Evolutionary conservation across 64 coral and sea anemone species (phyloP).

Genomic region (Stylophora pistillata): DNA sequence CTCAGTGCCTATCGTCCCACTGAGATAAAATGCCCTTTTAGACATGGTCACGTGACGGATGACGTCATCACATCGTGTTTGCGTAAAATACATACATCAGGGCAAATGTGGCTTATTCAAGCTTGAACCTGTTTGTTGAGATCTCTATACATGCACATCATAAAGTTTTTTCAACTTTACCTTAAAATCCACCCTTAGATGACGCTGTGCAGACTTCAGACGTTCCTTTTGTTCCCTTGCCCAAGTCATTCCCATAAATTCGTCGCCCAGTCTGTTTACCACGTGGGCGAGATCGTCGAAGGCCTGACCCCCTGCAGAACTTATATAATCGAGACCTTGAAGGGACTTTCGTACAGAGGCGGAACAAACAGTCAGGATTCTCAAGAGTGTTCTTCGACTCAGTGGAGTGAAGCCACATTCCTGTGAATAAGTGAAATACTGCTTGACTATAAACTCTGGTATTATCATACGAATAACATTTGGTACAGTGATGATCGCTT

Average conservation of each 20-base stretch:
- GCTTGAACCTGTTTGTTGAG: neutral
- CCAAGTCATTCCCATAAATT: slow-evolving; percentile 15
- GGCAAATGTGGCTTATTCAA: too few relatives aligned
- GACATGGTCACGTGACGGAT: too few relatives aligned
- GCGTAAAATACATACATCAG: too few relatives aligned
- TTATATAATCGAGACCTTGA: slow-evolving; percentile 32
- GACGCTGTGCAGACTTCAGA: slow-evolving; percentile 10
- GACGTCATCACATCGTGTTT: too few relatives aligned
- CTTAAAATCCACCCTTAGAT: slow-evolving; percentile 23
- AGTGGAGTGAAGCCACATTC: slow-evolving; percentile 17
- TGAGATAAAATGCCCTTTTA: too few relatives aligned
- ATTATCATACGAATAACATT: too few relatives aligned
- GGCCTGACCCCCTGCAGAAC: slow-evolving; percentile 8
- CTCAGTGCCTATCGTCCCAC: too few relatives aligned
- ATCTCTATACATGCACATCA: neutral
- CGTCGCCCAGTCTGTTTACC: slow-evolving; percentile 1
- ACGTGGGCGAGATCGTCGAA: slow-evolving; percentile 30
- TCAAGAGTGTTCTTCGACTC: slow-evolving; percentile 19
- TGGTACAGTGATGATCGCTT: slow-evolving; percentile 31
- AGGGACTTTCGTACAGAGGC: slow-evolving; percentile 24
- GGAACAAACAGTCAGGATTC: neutral
- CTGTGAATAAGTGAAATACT: slow-evolving; percentile 43
- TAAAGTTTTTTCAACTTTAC: neutral
- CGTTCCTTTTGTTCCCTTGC: neutral
- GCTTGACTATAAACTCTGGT: slow-evolving; percentile 45